These are phyloP conservation scores for Aurelia sp. DNA, from an alignment of 30 jellyfish, hydroid and myxozoan species.

Conservation along the genomic window DNA sequence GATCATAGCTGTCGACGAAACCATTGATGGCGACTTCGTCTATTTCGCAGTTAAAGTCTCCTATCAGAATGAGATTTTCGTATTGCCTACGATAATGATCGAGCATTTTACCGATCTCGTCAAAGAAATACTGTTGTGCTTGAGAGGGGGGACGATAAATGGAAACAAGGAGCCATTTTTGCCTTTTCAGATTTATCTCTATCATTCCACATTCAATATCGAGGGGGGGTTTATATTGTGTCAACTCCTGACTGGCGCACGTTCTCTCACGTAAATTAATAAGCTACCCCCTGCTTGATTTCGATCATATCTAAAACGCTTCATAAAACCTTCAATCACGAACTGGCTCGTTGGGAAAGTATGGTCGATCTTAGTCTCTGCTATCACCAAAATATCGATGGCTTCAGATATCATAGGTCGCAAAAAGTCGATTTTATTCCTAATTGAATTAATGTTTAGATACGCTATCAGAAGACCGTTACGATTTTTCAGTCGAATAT, in stretches of 20 bases:
- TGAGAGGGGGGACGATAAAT: too few species aligned
- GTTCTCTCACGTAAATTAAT: neutral
- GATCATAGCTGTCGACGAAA: conserved; percentile 23
- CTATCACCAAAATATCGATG: conserved; percentile 14
- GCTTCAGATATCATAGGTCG: conserved; percentile 4
- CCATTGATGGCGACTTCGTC: neutral
- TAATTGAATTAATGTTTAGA: neutral
- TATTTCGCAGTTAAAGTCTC: conserved; percentile 11
- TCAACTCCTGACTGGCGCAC: too few species aligned
- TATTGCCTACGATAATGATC: conserved; percentile 32
- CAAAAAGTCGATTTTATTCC: neutral
- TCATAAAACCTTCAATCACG: neutral
- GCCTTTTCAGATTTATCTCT: too few species aligned
- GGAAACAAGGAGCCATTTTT: too few species aligned
- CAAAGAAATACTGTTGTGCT: too few species aligned
- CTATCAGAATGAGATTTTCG: too few species aligned
- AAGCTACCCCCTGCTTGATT: neutral
- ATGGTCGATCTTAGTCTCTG: conserved; percentile 40
- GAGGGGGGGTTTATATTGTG: too few species aligned
- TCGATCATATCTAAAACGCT: conserved; percentile 2
- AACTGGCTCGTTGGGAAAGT: conserved; percentile 34
- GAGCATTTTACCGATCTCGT: too few species aligned
- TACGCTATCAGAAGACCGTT: too few species aligned
- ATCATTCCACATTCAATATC: too few species aligned
- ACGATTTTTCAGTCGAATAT: too few species aligned